Evolutionary conservation across 2,888 invertebrate genomes (phyloP).

Genomic region (Sylvicola cinctus): DNA sequence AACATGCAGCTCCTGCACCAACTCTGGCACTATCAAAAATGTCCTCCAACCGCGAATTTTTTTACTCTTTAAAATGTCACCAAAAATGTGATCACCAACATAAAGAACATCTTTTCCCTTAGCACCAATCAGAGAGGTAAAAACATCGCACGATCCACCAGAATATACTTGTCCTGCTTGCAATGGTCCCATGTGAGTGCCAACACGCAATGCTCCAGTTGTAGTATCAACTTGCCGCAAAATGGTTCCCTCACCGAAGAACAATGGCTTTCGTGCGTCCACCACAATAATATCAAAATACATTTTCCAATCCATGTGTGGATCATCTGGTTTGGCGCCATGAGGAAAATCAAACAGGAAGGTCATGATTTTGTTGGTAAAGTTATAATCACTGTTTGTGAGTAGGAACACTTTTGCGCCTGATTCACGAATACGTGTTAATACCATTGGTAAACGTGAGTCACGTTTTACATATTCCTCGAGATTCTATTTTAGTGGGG

Average conservation of each 20-base stretch:
- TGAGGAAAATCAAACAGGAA: slow-evolving; percentile 79
- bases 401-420: slow-evolving; percentile 89
- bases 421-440: slow-evolving; percentile 71
- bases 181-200: slow-evolving; percentile 83
- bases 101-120: slow-evolving; percentile 97
- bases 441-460: slow-evolving; percentile 70
- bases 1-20: slow-evolving; percentile 86
- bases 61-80: slow-evolving; percentile 95
- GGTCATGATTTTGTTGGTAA: slow-evolving; percentile 88
- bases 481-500: slow-evolving; percentile 35
- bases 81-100: slow-evolving; percentile 97
- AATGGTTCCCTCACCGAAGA: slow-evolving; percentile 94
- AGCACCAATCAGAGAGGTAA: slow-evolving; percentile 85
- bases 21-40: slow-evolving; percentile 93
- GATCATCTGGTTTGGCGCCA: slow-evolving; percentile 49
- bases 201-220: slow-evolving; percentile 80
- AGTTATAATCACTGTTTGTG: slow-evolving; percentile 92
- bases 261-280: slow-evolving; percentile 88
- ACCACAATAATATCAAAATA: slow-evolving; percentile 97
- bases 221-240: slow-evolving; percentile 77
- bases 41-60: slow-evolving; percentile 97
- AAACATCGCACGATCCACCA: slow-evolving; percentile 72
- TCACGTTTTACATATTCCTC: slow-evolving; percentile 86
- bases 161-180: slow-evolving; percentile 40
- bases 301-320: slow-evolving; percentile 75